These are phyloP conservation scores for Aratinga solstitialis DNA, from an alignment of 2,797 vertebrate species.

Conservation along the genomic window DNA sequence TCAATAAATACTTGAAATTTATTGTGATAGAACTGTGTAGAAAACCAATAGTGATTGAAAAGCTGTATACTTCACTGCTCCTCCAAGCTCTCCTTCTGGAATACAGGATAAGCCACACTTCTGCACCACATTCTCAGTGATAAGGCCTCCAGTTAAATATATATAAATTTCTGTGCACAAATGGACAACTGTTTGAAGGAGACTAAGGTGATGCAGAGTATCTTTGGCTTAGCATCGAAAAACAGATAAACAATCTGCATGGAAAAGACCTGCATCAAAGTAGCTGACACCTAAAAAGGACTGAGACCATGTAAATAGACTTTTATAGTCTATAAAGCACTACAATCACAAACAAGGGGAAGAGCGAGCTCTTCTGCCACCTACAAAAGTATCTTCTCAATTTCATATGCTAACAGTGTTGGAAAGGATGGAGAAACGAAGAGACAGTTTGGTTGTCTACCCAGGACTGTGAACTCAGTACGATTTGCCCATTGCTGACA, in stretches of 20 bases:
- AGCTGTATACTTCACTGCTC: background rate
- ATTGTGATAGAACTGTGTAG: background rate
- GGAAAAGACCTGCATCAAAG: background rate
- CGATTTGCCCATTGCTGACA: background rate
- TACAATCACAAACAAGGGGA: background rate
- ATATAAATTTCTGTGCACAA: background rate
- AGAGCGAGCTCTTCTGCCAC: background rate
- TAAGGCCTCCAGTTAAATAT: background rate
- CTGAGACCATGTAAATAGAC: background rate
- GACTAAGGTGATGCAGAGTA: background rate
- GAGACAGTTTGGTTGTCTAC: background rate
- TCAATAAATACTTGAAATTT: background rate
- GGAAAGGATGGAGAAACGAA: background rate
- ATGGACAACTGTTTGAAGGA: background rate
- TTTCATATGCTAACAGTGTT: background rate
- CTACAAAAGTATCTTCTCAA: background rate
- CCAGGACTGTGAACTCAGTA: background rate
- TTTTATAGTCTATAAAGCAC: background rate
- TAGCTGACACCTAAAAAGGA: background rate
- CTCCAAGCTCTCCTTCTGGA: background rate
- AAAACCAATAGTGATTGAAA: background rate
- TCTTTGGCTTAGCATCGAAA: background rate
- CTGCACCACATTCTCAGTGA: background rate
- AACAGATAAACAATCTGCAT: background rate
- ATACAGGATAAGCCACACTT: background rate